Evolutionary conservation across 1,140 invertebrate species (phyloP), one percentile per base, ranked within the genome.

Genomic region (Psix sp.): DNA sequence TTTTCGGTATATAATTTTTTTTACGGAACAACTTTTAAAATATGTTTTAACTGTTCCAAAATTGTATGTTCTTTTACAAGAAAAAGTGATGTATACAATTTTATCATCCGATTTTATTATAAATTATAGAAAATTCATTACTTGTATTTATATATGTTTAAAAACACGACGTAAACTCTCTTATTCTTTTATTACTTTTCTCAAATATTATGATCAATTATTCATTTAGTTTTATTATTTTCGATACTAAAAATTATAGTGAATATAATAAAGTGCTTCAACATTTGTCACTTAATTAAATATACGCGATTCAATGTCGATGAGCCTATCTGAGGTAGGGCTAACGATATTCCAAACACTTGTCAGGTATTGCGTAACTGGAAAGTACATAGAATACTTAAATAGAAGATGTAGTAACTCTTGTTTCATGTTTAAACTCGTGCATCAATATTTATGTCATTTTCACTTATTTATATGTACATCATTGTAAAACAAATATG

Each of bases 281-380:
- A 39, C 13, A 17, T 6, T 43, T 42, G 46, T 39, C 31, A 43
- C 46, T 72, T 75, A 77, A 77, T 75, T 73, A 74, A 66, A 73
- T 46, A 70, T 63, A 49, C 48, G 10, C 51, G 48, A 74, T 70
- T 76, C 70, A 79, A 77, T 79, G 77, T 76, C 75, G 77, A 68
- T 68, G 65, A 68, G n/a, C 54, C 63, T 62, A 76, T 68, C 68
- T 75, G 56, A 46, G 24, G 59, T 60, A n/a, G n/a, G n/a, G 26
- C 48, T 75, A 73, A 67, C 48, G 40, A 76, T 77, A 76, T 77
- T 76, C 54, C 59, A 70, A 45, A 45, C 62, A 76, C 62, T 70
- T 62, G 51, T 49, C 33, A 45, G 5, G 21, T 46, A 31, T 79
- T 79, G 63, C 78, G 57, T 48, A 80, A 77, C 29, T 45, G 43